A percentile compares a stretch with the other conserved stretches of the same genome.
Evolutionary conservation across 2,797 vertebrate genomes (phyloP).

Genomic region (Mycteria americana): DNA sequence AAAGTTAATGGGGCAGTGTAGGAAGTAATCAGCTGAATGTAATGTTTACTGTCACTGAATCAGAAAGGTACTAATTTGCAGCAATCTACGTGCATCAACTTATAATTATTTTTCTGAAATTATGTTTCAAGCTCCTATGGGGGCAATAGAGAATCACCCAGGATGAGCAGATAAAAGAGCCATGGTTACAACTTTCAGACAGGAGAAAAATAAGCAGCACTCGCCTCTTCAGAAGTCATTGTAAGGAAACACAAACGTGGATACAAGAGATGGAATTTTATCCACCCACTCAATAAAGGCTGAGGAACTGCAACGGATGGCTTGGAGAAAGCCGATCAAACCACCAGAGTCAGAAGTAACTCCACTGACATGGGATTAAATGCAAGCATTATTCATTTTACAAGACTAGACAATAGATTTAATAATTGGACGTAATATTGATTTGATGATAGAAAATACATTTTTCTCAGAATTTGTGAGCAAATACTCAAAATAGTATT

Average conservation of each 20-base stretch:
- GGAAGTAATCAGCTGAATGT: conserved; percentile 10
- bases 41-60: neutral
- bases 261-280: neutral
- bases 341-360: neutral
- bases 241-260: neutral
- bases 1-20: conserved; percentile 15
- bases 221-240: too few relatives aligned
- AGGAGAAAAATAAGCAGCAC: neutral
- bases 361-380: neutral
- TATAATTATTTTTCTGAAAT: neutral
- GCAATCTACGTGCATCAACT: neutral
- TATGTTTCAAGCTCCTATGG: neutral
- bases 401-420: neutral
- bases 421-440: neutral
- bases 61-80: conserved; percentile 17
- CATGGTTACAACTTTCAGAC: neutral
- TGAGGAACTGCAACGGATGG: neutral
- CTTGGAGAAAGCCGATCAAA: neutral
- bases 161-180: neutral
- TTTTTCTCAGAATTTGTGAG: neutral
- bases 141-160: neutral
- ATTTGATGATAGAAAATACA: neutral
- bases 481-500: neutral
- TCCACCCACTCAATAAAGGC: neutral
- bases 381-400: neutral